Percentiles rank a stretch among this genome's conserved stretches.
These are phyloP conservation scores for Lysiphlebus fabarum DNA, from an alignment of 1,140 invertebrate genomes.

Conservation along the genomic window DNA sequence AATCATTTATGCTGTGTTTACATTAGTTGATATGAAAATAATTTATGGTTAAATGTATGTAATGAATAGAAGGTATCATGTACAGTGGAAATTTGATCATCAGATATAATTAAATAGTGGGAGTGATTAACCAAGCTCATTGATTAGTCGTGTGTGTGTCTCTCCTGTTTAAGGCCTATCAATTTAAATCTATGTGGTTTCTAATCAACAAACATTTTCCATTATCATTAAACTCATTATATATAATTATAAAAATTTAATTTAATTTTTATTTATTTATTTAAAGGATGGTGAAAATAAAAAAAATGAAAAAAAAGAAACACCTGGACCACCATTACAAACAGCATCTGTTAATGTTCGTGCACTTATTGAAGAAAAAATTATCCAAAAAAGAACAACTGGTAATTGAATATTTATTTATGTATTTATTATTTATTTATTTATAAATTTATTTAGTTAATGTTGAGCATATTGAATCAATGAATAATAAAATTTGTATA, in stretches of 20 bases:
- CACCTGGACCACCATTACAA: conserved; percentile 75
- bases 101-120: conserved; percentile 49
- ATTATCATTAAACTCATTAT: no score
- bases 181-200: conserved; percentile 36
- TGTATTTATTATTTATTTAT: no score
- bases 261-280: conserved; percentile 37
- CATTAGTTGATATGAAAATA: no score
- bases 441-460: not conserved
- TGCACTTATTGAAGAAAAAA: conserved; percentile 87
- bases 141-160: conserved; percentile 39
- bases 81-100: conserved; percentile 42
- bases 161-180: conserved; percentile 35
- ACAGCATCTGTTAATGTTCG: conserved; percentile 83
- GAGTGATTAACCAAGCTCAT: conserved; percentile 48
- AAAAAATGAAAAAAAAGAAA: conserved; percentile 80
- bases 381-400: conserved; percentile 76
- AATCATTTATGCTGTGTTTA: no score
- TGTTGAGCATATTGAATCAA: no score
- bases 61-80: no score
- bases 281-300: conserved; percentile 83
- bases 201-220: conserved; percentile 23
- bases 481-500: no score
- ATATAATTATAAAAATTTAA: not conserved
- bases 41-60: no score
- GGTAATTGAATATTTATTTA: conserved; percentile 38